Evolutionary conservation across 2,797 vertebrate species (phyloP).

Genomic region (Amblyraja radiata): DNA sequence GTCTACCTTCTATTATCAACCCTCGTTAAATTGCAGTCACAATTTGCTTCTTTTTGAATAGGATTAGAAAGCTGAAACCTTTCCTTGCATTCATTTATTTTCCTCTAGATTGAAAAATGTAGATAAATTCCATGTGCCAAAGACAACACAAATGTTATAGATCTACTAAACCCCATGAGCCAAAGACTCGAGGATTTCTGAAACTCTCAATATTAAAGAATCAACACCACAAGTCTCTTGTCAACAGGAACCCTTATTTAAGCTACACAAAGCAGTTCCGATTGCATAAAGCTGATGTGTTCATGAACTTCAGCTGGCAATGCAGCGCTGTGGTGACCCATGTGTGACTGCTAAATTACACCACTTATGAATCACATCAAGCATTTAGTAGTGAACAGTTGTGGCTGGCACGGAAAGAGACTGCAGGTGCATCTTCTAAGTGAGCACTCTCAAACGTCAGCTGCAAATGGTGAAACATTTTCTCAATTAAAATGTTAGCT

Average conservation of each 20-base stretch:
- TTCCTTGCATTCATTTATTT: neutral
- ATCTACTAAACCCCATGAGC: neutral
- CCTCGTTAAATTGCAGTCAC: neutral
- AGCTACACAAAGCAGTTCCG: neutral
- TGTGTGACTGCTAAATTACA: neutral
- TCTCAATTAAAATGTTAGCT: neutral
- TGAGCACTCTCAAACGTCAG: neutral
- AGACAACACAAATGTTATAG: neutral
- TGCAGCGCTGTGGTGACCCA: neutral
- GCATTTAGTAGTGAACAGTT: neutral
- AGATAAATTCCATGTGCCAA: neutral
- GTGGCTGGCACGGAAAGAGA: neutral
- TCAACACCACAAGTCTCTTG: too few relatives aligned
- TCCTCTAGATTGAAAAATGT: neutral
- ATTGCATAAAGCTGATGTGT: neutral
- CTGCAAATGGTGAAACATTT: neutral
- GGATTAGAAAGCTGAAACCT: neutral
- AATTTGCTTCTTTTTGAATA: neutral
- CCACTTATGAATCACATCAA: neutral
- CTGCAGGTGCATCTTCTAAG: neutral
- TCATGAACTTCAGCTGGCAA: neutral
- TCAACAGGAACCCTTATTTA: neutral
- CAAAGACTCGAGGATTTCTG: neutral
- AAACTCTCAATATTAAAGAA: neutral
- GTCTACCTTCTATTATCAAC: neutral